Conservation (phyloP, 2,113 vertebrate genomes). For the Sylvia atricapilla region DNA sequence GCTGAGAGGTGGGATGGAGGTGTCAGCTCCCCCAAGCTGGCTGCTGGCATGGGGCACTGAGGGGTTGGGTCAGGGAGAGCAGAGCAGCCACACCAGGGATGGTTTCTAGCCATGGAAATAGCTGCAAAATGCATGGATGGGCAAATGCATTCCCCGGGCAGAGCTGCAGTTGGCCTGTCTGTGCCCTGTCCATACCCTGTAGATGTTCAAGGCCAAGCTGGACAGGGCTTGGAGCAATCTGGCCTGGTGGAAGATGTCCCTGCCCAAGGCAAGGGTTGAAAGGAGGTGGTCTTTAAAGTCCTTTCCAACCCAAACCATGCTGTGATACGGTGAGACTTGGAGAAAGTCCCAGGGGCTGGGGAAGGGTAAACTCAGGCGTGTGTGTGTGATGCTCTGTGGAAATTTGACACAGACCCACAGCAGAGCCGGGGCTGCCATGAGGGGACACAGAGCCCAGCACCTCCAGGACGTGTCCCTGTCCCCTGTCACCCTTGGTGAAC, state of each 20-base stretch:
- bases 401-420: neutral
- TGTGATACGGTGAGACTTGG: neutral
- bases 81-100: neutral
- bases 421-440: neutral
- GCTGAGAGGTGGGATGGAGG: neutral
- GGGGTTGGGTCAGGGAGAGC: accelerated
- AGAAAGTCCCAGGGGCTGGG: accelerated
- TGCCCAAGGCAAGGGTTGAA: neutral
- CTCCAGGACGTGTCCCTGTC: neutral
- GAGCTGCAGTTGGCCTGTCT: neutral
- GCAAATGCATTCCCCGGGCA: neutral
- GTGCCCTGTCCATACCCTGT: neutral
- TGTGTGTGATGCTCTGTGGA: neutral
- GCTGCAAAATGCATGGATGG: neutral
- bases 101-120: neutral
- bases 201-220: neutral
- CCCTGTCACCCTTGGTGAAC: neutral
- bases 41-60: neutral
- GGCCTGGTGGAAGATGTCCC: neutral
- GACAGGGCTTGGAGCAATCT: neutral
- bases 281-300: neutral
- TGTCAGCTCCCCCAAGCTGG: neutral
- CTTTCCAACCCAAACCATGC: neutral
- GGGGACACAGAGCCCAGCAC: neutral
- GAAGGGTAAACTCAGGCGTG: neutral